Evolutionary conservation across 2,797 vertebrate species (phyloP).

Genomic region (Lerista edwardsae): DNA sequence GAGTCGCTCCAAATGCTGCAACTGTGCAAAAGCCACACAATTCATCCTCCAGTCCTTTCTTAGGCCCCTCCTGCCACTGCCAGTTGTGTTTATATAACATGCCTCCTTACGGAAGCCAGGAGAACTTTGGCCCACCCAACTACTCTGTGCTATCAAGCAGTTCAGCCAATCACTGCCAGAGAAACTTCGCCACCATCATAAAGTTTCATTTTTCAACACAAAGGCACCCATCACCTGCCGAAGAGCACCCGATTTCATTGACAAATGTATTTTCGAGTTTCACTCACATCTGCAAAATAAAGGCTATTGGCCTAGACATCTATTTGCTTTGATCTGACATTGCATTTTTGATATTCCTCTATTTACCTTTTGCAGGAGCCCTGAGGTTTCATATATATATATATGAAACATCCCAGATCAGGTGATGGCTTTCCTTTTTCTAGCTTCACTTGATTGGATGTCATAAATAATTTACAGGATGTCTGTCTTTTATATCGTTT

Average conservation of each 20-base stretch:
- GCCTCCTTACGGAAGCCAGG: neutral
- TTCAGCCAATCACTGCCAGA: neutral
- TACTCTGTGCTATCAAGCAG: neutral
- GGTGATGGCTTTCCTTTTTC: neutral
- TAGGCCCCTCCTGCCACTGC: neutral
- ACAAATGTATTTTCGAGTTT: neutral
- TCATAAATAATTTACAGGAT: slow-evolving; percentile 21
- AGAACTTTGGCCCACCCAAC: no score
- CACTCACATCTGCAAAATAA: neutral
- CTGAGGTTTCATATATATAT: no score
- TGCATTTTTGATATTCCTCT: neutral
- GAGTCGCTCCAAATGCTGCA: neutral
- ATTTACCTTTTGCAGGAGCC: neutral
- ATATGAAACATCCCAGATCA: neutral
- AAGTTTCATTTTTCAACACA: neutral
- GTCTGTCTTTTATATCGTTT: slow-evolving; percentile 10
- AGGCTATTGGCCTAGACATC: neutral
- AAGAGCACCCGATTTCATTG: neutral
- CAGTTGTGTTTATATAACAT: no score
- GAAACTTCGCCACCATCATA: neutral
- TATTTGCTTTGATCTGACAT: neutral
- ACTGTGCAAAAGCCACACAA: neutral
- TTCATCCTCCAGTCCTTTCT: neutral
- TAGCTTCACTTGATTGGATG: neutral
- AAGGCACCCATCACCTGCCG: neutral